These are phyloP conservation scores for Steromphala cineraria DNA, from an alignment of 2,888 invertebrate species.

Conservation along the genomic window DNA sequence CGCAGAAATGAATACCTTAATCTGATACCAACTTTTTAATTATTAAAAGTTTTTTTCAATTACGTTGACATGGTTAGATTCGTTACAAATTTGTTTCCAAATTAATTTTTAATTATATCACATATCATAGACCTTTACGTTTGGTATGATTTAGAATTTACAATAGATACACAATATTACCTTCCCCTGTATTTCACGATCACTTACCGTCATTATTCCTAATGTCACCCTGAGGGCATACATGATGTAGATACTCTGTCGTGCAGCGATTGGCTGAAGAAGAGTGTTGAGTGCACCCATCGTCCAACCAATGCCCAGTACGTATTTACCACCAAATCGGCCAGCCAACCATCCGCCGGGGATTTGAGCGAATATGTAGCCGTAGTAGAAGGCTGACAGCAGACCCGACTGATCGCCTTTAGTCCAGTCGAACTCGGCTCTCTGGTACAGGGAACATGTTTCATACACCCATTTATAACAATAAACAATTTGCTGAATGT, in stretches of 20 bases:
- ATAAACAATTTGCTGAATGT: too few relatives aligned
- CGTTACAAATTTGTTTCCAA: too few relatives aligned
- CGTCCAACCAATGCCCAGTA: slow-evolving; percentile 38
- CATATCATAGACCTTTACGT: too few relatives aligned
- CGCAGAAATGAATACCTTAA: too few relatives aligned
- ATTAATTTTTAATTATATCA: too few relatives aligned
- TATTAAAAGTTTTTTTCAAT: too few relatives aligned
- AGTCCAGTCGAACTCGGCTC: slow-evolving; percentile 20
- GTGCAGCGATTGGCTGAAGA: slow-evolving; percentile 36
- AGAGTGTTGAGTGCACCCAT: slow-evolving; percentile 34
- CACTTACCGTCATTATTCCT: background rate
- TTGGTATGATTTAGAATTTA: too few relatives aligned
- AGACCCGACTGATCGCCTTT: background rate
- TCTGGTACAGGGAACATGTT: background rate
- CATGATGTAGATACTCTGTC: background rate
- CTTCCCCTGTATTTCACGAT: too few relatives aligned
- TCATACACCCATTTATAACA: too few relatives aligned
- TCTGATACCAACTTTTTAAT: too few relatives aligned
- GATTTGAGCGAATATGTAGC: slow-evolving; percentile 15
- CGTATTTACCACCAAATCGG: slow-evolving; percentile 35
- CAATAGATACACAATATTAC: too few relatives aligned
- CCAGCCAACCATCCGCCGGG: slow-evolving; percentile 42
- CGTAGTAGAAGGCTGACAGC: slow-evolving; percentile 12
- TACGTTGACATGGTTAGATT: too few relatives aligned
- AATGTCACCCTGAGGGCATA: background rate